phyloP scores from a whole-genome alignment of 1,140 invertebrate genomes.

The Gryllus bimaculatus region DNA sequence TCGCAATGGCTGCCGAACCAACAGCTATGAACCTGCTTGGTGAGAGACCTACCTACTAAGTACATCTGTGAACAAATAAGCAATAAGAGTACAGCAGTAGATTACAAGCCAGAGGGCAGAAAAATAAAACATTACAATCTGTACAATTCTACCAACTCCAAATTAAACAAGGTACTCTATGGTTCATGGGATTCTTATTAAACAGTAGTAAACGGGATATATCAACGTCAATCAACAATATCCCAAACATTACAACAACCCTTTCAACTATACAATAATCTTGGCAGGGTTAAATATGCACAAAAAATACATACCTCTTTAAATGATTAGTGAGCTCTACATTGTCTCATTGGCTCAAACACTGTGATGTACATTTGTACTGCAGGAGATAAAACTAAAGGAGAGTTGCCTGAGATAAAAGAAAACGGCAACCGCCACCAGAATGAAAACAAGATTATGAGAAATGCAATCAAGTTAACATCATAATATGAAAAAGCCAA shows the following conservation, averaged over 20 bases:
- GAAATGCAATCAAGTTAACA: not conserved
- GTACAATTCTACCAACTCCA: not conserved
- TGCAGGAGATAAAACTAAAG: slow-evolving; percentile 15
- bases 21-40: not conserved
- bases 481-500: slow-evolving; percentile 6
- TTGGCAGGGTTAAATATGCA: not conserved
- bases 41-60: not conserved
- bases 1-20: not conserved
- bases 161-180: not conserved
- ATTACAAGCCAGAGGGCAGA: not conserved
- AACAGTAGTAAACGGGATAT: not conserved
- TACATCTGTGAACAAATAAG: not conserved
- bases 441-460: slow-evolving; percentile 10
- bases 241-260: not conserved
- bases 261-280: not conserved
- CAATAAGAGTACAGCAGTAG: not conserved
- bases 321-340: slow-evolving; percentile 4
- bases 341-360: not conserved
- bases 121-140: not conserved
- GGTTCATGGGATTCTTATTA: not conserved
- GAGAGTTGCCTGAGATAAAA: slow-evolving; percentile 13
- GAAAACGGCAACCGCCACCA: slow-evolving; percentile 9
- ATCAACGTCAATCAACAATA: not conserved
- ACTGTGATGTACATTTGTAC: slow-evolving; percentile 17
- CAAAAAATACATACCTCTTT: slow-evolving; percentile 5